Conservation (phyloP, 2,888 invertebrate species). For the Macaria notata region DNA sequence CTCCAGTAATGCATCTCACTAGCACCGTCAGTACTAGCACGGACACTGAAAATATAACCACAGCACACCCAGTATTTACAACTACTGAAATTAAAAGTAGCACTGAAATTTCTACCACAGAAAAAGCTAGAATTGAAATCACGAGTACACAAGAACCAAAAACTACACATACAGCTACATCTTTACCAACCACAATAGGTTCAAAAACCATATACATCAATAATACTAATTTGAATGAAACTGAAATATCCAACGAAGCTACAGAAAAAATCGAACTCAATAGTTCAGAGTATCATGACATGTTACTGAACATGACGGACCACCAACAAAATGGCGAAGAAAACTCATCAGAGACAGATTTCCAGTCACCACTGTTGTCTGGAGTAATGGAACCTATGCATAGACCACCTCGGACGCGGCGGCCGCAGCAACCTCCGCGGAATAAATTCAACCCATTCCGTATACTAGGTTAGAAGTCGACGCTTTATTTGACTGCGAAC, state of each 20-base stretch:
- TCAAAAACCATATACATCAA: slow-evolving; percentile 11
- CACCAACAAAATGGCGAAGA: slow-evolving; percentile 24
- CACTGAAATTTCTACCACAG: slow-evolving; percentile 21
- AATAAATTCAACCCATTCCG: slow-evolving; percentile 77
- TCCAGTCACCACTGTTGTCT: slow-evolving; percentile 71
- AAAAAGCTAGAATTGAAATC: background rate
- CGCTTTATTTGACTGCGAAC: slow-evolving; percentile 50
- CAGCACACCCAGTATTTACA: slow-evolving; percentile 10
- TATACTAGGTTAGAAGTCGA: slow-evolving; percentile 66
- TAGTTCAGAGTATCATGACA: slow-evolving; percentile 33
- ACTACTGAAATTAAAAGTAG: slow-evolving; percentile 29
- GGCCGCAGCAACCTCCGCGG: slow-evolving; percentile 63
- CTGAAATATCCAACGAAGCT: slow-evolving; percentile 15
- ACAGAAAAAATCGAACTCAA: slow-evolving; percentile 20
- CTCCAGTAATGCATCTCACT: slow-evolving; percentile 3
- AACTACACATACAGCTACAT: slow-evolving; percentile 18
- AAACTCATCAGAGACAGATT: slow-evolving; percentile 52
- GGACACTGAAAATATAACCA: slow-evolving; percentile 6
- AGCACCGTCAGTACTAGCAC: slow-evolving; percentile 6
- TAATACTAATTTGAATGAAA: background rate
- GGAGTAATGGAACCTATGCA: slow-evolving; percentile 70
- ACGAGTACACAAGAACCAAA: slow-evolving; percentile 11
- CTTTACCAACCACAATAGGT: slow-evolving; percentile 9
- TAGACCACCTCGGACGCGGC: slow-evolving; percentile 65
- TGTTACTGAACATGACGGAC: slow-evolving; percentile 22